Base-by-base conservation (phyloP, 1,140 invertebrate species). In the Eupristina koningsbergeri region DNA sequence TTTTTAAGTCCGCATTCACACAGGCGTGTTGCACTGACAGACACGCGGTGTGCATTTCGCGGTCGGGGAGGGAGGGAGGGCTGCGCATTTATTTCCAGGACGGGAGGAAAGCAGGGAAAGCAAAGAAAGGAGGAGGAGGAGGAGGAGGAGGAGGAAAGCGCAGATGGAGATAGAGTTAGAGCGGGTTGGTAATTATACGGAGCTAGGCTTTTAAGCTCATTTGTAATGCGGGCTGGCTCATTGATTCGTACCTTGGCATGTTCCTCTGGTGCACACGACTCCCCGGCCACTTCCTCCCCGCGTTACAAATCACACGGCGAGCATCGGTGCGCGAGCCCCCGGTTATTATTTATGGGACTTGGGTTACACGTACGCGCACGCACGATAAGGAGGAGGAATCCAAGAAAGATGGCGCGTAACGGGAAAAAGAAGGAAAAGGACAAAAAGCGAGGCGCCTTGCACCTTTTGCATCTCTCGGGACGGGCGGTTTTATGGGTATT, bases 231-330 rank as follows among this genome's bases (percentile, higher is more conserved):
- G 86, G 75, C 83, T 76, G 75, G 77, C 85, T 86, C 87, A 86
- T 89, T 89, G 87, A 86, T 85, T 88, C 81, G 82, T 85, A 80
- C 67, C 85, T 89, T 81, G 81, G 78, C 86, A 45, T 89, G 87
- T 67, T 67, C 36, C 34, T 85, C 79, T 85, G 85, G 83, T 77
- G 73, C 75, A 83, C 58, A 29, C 39, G 71, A 63, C 69, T 64
- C 13, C 15, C 77, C 82, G 50, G 47, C 50, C 19, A 41, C 47
- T 31, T 22, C 9, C 39, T 75, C 34, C 74, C 50, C 85, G 87
- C n/a, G n/a, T 88, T 89, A 88, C 88, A 89, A 90, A 89, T 89
- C 87, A 88, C 87, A 83, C 61, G n/a, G n/a, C n/a, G 69, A 85
- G 74, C 76, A 85, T 29, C 85, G 82, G 84, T 22, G 34, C n/a